Conservation (phyloP, 1,140 invertebrate species). For the Mizuhopecten yessoensis region DNA sequence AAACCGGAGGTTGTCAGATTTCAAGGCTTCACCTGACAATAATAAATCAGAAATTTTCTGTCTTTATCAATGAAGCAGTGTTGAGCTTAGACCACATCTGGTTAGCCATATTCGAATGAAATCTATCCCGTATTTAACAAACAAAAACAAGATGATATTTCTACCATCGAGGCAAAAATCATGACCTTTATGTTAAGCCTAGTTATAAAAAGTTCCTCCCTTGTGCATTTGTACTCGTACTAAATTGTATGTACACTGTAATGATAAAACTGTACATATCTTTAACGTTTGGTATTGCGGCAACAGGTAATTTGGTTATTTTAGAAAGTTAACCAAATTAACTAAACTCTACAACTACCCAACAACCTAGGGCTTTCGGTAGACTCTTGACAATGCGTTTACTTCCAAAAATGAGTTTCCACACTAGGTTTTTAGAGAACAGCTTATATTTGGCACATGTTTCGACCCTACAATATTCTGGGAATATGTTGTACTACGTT, state of each 20-base stretch:
- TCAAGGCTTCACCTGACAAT: background rate
- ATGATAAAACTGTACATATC: too few species aligned
- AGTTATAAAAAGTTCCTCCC: background rate
- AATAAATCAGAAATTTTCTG: background rate
- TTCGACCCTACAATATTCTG: too few species aligned
- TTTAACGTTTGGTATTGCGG: background rate
- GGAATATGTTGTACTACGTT: too few species aligned
- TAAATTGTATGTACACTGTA: too few species aligned
- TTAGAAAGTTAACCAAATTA: background rate
- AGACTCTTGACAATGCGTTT: too few species aligned
- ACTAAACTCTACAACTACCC: too few species aligned
- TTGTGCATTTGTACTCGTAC: background rate
- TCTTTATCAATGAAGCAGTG: constrained; percentile 17
- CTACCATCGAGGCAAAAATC: background rate
- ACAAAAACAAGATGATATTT: background rate
- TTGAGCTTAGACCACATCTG: background rate
- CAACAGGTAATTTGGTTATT: background rate
- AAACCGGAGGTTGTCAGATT: too few species aligned
- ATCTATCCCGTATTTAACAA: background rate
- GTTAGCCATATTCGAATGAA: background rate
- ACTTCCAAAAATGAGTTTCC: too few species aligned
- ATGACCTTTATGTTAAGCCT: background rate
- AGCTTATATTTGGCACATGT: too few species aligned
- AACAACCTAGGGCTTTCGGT: too few species aligned
- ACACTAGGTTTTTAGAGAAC: too few species aligned